Conservation (phyloP, 2,888 invertebrate species). For the Hypercompe scribonia region DNA sequence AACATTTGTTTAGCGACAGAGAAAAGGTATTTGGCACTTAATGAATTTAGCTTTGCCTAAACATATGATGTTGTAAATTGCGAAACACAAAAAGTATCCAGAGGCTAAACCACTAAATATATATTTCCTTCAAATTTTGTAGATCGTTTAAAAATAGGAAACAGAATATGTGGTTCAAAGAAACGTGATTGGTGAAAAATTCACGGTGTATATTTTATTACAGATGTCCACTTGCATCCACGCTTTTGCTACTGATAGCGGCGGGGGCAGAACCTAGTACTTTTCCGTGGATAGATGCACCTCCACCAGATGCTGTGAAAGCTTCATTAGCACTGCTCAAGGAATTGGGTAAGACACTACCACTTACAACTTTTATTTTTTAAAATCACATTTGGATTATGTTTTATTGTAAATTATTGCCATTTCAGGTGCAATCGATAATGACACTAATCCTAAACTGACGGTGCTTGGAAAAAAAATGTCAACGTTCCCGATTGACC, state of each 20-base stretch:
- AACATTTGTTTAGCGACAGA: too few species aligned
- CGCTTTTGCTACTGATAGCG: constrained; percentile 93
- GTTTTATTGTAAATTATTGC: not conserved
- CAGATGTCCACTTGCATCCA: constrained; percentile 88
- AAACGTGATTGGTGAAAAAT: too few species aligned
- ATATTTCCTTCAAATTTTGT: too few species aligned
- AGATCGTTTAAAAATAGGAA: too few species aligned
- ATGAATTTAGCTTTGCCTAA: too few species aligned
- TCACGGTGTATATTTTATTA: too few species aligned
- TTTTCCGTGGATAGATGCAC: constrained; percentile 97
- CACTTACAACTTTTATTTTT: not conserved
- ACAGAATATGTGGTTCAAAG: too few species aligned
- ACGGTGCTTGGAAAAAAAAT: constrained; percentile 94
- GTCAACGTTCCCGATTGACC: constrained; percentile 97
- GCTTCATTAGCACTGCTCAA: constrained; percentile 89
- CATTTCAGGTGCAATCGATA: constrained; percentile 88
- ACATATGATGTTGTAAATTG: too few species aligned
- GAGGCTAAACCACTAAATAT: too few species aligned
- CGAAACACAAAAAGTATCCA: too few species aligned
- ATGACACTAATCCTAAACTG: constrained; percentile 86
- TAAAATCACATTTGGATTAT: not conserved
- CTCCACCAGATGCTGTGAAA: constrained; percentile 90
- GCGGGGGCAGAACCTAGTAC: constrained; percentile 92
- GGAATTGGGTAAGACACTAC: constrained; percentile 83
- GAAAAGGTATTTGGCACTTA: too few species aligned